These are phyloP conservation scores for Loripinus fragilis DNA, from an alignment of 2,888 invertebrate genomes.

Conservation along the genomic window DNA sequence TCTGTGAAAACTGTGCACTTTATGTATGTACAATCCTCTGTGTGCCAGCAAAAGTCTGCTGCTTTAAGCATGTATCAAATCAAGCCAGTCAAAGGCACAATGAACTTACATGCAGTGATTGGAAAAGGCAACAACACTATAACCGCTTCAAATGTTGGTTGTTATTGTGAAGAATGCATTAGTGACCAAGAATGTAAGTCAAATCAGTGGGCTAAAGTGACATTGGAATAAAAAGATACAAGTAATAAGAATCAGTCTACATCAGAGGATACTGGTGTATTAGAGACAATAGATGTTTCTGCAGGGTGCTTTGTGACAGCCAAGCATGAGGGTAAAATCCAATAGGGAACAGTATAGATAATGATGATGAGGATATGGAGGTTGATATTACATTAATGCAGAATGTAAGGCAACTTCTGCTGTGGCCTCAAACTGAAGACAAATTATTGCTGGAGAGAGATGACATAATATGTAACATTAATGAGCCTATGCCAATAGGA, in stretches of 20 bases:
- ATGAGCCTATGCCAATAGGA: not conserved
- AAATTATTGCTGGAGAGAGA: conserved; percentile 21
- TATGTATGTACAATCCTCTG: conserved; percentile 1
- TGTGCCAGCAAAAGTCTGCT: not conserved
- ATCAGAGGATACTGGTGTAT: not conserved
- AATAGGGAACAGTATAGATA: not conserved
- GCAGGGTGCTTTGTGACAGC: conserved; percentile 1
- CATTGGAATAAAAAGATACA: not conserved
- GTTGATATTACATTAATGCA: conserved; percentile 32
- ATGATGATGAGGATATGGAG: not conserved
- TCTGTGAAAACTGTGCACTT: conserved; percentile 20
- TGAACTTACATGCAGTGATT: conserved; percentile 37
- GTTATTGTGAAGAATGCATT: not conserved
- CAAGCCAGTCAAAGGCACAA: conserved; percentile 38
- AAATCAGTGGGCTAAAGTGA: not conserved
- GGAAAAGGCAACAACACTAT: conserved; percentile 20
- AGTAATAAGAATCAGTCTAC: not conserved
- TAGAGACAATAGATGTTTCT: conserved; percentile 3
- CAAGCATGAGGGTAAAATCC: not conserved
- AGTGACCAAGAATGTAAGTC: not conserved
- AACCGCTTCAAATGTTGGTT: conserved; percentile 1
- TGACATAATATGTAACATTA: not conserved
- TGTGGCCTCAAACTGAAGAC: conserved; percentile 31
- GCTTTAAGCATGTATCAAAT: conserved; percentile 6
- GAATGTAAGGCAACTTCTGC: not conserved